Evolutionary conservation across 2,888 invertebrate genomes (phyloP).

Genomic region (Scaptomyza tumidula): DNA sequence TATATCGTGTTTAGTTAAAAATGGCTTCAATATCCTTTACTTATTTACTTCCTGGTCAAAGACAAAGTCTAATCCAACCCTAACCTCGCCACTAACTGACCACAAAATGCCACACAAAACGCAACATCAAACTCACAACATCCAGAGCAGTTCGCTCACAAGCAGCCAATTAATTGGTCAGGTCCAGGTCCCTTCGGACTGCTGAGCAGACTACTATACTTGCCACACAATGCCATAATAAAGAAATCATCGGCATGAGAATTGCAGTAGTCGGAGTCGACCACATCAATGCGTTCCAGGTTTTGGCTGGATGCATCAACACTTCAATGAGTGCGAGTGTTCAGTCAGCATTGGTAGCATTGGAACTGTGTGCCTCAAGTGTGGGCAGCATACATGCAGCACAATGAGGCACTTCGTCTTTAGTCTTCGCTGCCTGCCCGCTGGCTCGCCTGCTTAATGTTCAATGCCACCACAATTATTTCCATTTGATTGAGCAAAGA

Average conservation of each 20-base stretch:
- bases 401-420: constrained; percentile 56
- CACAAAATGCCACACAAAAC: constrained; percentile 53
- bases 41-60: background rate
- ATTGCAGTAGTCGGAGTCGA: constrained; percentile 20
- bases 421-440: constrained; percentile 18
- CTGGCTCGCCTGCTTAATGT: constrained; percentile 6
- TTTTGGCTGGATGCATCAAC: constrained; percentile 76
- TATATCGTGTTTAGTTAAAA: background rate
- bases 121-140: constrained; percentile 1
- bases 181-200: constrained; percentile 42
- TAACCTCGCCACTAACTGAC: constrained; percentile 66
- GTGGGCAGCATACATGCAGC: constrained; percentile 48
- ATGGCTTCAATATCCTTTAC: background rate
- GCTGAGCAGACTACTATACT: constrained; percentile 6
- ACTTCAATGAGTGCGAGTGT: constrained; percentile 76
- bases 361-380: constrained; percentile 56
- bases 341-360: constrained; percentile 34
- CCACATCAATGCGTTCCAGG: constrained; percentile 53
- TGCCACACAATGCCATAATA: constrained; percentile 60
- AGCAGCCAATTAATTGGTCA: constrained; percentile 67
- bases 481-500: constrained; percentile 83
- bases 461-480: constrained; percentile 76
- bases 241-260: constrained; percentile 58
- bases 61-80: constrained; percentile 5
- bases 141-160: constrained; percentile 7